Evolutionary conservation across 2,113 vertebrate genomes (phyloP), one percentile per base, ranked within the genome.

Genomic region (Hydrochoerus hydrochaeris): DNA sequence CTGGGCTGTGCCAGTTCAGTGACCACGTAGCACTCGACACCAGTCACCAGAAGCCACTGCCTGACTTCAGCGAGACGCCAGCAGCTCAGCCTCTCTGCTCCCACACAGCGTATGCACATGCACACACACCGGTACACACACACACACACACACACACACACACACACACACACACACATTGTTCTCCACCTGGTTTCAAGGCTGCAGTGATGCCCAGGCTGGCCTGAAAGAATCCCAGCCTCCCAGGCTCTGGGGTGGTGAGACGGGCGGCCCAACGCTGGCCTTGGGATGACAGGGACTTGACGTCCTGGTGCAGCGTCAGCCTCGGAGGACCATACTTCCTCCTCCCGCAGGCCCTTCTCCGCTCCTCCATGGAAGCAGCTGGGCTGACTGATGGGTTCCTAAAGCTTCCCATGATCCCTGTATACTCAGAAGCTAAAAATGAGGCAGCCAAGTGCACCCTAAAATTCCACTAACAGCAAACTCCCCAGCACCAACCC

Each of bases 381-480:
- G 32, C 16, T 46, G 63, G 8, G 24, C 19, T 32, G 44, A 46
- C 20, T 3, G 0, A 30, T 16, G 69, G 46, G 26, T 49, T 91
- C 69, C 84, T 20, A 8, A 0, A 4, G 41, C 54, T 82, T 78
- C 38, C 78, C 78, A 22, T 32, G 54, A 69, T 58, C 83, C 85
- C 81, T 71, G 52, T 5, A 44, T 3, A 38, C 57, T 77, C 82
- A 82, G 65, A 26, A 85, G 57, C 65, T 30, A 63, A 90, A 86
- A 58, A 71, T 13, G 63, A 92, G 65, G 46, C 20, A 57, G 84
- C 52, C 3, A 22, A 88, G 90, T 95, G 46, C 26, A 90, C 77
- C 92, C 73, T 73, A 58, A 94, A 85, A 85, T 54, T 67, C 85
- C 5, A 30, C 38, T 58, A 41, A 30, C 82, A 95, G 85, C 95